Base-by-base conservation (phyloP, 2,888 invertebrate genomes). In the Cataglyphis rosenhaueri region DNA sequence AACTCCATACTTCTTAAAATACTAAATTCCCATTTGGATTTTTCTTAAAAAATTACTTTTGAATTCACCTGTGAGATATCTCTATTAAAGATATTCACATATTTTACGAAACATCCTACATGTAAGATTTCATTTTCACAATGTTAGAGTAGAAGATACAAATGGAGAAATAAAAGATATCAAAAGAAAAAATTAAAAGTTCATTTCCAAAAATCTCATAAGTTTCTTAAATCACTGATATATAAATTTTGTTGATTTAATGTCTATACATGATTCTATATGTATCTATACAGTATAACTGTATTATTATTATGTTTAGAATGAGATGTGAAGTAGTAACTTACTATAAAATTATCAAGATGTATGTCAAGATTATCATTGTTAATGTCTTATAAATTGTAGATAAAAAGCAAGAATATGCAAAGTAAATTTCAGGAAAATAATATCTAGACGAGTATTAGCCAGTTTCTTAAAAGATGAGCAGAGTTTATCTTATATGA, bases 11-110 rank as follows among this genome's bases (percentile, higher is more conserved):
- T 41, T 10, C 66, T 61, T 74, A 15, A 35, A 64, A 38, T 38
- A 64, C 35, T 64, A 64, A 35, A 38, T n/a, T 64, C 10, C 12
- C 35, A 64, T 64, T 64, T 38, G 8, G n/a, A 44, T 62, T 41
- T 61, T n/a, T 41, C n/a, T 15, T 59, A 59, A 71, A 57, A 29
- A 61, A 59, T 74, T 32, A 74, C 59, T 74, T 48, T 44, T 64
- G 15, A 44, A 74, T 48, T 74, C 38, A 2, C 35, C 48, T 10
- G 29, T 21, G 18, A 48, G 29, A 21, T 8, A 74, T 44, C 3
- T 48, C 29, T 18, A 29, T 73, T 59, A 41, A 5, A 44, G 32
- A 15, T 62, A 64, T 32, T 10, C 9, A n/a, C 9, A 62, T 9
- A 74, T 32, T 74, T 62, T 64, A 48, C 10, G 35, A 74, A 74